Conservation (phyloP, 2,113 vertebrate genomes). For the Aptenodytes forsteri region DNA sequence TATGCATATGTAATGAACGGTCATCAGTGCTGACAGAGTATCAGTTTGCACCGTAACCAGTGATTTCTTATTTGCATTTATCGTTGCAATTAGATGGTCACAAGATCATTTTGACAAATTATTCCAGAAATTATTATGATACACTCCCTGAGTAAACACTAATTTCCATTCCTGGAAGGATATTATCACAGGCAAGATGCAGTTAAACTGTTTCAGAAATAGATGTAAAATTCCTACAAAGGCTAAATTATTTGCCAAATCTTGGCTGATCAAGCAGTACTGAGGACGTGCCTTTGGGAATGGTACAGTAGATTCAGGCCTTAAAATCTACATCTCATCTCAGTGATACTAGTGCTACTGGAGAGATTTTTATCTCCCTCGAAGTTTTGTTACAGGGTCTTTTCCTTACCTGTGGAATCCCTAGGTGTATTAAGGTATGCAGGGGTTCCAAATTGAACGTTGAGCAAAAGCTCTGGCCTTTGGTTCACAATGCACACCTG, state of each 20-base stretch:
- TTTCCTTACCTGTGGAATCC: neutral
- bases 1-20: accelerated
- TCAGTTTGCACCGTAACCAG: accelerated
- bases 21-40: too few relatives aligned
- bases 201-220: neutral
- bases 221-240: neutral
- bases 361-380: neutral
- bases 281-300: neutral
- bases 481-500: neutral
- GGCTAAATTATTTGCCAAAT: neutral
- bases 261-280: neutral
- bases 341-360: neutral
- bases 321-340: neutral
- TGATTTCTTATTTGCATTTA: too few relatives aligned
- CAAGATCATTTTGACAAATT: neutral
- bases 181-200: neutral
- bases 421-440: too few relatives aligned
- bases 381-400: neutral
- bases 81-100: neutral
- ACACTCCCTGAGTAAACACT: neutral
- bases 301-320: neutral
- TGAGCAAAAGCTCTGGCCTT: neutral
- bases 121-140: neutral
- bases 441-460: accelerated
- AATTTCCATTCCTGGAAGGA: neutral